Evolutionary conservation across 2,888 invertebrate species (phyloP), one percentile per base, ranked within the genome.

Genomic region (Phrixothrix hirtus): DNA sequence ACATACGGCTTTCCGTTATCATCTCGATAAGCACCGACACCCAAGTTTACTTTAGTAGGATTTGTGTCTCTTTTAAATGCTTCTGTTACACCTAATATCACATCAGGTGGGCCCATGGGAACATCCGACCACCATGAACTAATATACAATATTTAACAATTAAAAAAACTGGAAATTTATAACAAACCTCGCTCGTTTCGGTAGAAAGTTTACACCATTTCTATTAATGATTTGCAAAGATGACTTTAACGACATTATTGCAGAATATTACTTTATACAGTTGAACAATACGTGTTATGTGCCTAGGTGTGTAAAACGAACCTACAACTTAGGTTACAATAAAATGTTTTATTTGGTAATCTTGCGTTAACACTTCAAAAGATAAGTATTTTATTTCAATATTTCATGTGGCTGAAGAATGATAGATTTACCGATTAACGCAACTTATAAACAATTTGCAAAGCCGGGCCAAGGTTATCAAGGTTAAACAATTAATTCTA

Each of bases 1-100:
- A 99, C 86, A 75, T 85, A 96, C 1, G 99, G 98, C 78, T 98
- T 96, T 42, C 97, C 97, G 69, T 91, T 85, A 72, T 99, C 98
- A 76, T 98, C 97, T 63, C 99, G 84, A 77, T 99, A 99, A 5
- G 99, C 97, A 54, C 95, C 95, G 2, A 87, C 95, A 53, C 97
- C 97, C 39, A 99, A 83, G 77, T 99, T 99, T 57, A 99, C 90
- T 78, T 99, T 99, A 64, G 93, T 93, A 0, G 94, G 85, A 74
- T 94, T 89, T 1, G 81, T 79, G 74, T 99, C 98, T 55, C 80
- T 84, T 74, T 94, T 97, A 78, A 82, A 99, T 0, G 98, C 98
- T 75, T 99, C 99, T 0, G 96, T 92, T 30, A 99, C 90, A 26
- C 99, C 99, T 38, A 99, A 80, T 78, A 99, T 99, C 14, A 93